Base-by-base conservation (phyloP, 2,113 vertebrate species). In the Syngnathus typhle region DNA sequence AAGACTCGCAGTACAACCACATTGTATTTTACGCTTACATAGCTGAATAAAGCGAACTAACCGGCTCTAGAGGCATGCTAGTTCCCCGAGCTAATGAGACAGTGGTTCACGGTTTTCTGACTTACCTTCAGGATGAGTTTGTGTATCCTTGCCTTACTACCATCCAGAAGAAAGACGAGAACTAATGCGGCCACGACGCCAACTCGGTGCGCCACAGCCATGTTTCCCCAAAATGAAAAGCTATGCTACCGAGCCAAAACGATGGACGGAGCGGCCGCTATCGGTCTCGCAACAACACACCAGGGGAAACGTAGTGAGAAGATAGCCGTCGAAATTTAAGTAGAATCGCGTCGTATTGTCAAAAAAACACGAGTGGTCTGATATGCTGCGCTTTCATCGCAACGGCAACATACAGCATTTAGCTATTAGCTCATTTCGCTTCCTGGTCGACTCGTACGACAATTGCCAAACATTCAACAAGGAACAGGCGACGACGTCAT, bases 81-180 rank as follows among this genome's bases (percentile, higher is more conserved):
- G 65, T 70, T 43, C 1, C 2, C 8, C 9, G 1, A 27, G 49
- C 66, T 67, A 65, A 39, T 46, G 18, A 5, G 12, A 8, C 1
- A 7, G 4, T 7, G 10, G 11, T 7, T 5, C 1, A 1, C 38
- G 8, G 1, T 39, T 0, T 18, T 8, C 18, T 1, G 15, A 11
- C 77, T 85, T 85, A 91, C 91, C 84, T 74, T 75, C 10, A 92
- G 72, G 0, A 51, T 76, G 16, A 92, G 88, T 37, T 70, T 81
- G 60, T 92, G 91, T 76, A 79, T 92, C 68, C 91, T 85, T 2
- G 89, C 89, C n/a, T 74, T 60, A 62, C 81, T 84, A 0, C 72
- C 73, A 39, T 43, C 18, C 39, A 85, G 38, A 13, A 85, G 44
- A 0, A 83, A n/a, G 0, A 85, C 5, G 1, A 90, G 1, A 6